These are phyloP conservation scores for Deilephila porcellus DNA, from an alignment of 2,888 invertebrate species.

Conservation along the genomic window DNA sequence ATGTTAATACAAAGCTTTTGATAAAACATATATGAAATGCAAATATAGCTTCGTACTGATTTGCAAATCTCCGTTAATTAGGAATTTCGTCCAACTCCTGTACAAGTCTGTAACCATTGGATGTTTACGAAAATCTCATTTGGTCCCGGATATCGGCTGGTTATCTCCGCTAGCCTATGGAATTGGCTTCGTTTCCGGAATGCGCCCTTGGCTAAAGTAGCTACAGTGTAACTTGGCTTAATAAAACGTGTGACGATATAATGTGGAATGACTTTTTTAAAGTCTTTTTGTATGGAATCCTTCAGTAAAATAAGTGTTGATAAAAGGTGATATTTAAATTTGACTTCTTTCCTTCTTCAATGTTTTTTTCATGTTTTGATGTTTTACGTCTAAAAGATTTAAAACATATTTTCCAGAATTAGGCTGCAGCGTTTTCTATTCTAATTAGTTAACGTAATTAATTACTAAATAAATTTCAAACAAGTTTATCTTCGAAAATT, in stretches of 20 bases:
- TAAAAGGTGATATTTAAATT: no score
- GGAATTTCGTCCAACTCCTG: not conserved
- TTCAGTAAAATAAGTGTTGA: no score
- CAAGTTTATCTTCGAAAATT: no score
- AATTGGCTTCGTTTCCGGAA: constrained; percentile 53
- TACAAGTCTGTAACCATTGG: constrained; percentile 41
- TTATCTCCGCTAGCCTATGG: constrained; percentile 50
- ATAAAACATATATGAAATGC: not conserved
- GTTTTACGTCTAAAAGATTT: no score
- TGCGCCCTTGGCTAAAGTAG: constrained; percentile 34
- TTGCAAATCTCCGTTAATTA: not conserved
- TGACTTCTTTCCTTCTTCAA: no score
- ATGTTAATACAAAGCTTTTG: no score
- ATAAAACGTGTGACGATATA: not conserved
- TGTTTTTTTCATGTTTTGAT: no score
- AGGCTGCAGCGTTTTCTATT: no score
- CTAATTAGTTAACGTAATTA: no score
- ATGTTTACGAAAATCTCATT: constrained; percentile 58
- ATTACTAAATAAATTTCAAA: no score
- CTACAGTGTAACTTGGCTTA: not conserved
- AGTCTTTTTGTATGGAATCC: not conserved
- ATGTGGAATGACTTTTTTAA: not conserved
- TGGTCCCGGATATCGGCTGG: constrained; percentile 55
- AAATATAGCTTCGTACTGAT: not conserved
- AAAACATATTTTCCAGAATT: no score